phyloP scores from a whole-genome alignment of 2,113 vertebrate genomes.

The Gopherus evgoodei region DNA sequence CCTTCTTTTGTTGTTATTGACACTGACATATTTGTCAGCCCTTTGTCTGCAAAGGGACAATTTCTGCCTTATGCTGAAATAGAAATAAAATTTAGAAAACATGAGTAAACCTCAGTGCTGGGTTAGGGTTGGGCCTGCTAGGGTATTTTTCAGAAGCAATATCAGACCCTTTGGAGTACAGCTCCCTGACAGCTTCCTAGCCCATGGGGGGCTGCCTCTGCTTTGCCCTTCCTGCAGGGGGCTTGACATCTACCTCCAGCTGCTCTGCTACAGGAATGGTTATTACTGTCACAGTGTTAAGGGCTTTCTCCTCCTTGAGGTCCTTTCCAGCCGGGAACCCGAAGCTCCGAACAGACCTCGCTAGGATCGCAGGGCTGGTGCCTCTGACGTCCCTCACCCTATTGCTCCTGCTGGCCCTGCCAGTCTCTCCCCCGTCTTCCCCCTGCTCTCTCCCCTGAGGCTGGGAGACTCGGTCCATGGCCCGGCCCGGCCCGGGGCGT shows the following conservation, averaged over 20 bases:
- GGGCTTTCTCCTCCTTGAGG: background rate
- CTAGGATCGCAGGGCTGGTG: background rate
- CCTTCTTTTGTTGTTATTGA: background rate
- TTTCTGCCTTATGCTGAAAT: background rate
- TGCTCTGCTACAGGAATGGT: background rate
- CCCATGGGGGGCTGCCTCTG: too few relatives aligned
- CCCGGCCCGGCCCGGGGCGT: too few relatives aligned
- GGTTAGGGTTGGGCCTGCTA: background rate
- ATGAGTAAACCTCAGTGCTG: background rate
- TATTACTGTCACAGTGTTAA: background rate
- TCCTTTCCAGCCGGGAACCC: background rate
- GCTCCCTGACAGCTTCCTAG: background rate
- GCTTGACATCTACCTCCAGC: background rate
- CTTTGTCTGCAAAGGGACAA: background rate
- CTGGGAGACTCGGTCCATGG: background rate
- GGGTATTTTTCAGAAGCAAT: background rate
- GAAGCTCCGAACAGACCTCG: background rate
- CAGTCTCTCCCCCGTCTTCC: background rate
- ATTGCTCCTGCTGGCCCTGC: background rate
- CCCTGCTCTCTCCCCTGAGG: background rate
- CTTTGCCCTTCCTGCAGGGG: background rate
- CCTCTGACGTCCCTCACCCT: too few relatives aligned
- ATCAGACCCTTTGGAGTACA: background rate
- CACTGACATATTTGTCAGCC: background rate
- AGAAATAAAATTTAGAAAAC: background rate